phyloP scores from a whole-genome alignment of 2,113 vertebrate genomes.

The Crotalus tigris region DNA sequence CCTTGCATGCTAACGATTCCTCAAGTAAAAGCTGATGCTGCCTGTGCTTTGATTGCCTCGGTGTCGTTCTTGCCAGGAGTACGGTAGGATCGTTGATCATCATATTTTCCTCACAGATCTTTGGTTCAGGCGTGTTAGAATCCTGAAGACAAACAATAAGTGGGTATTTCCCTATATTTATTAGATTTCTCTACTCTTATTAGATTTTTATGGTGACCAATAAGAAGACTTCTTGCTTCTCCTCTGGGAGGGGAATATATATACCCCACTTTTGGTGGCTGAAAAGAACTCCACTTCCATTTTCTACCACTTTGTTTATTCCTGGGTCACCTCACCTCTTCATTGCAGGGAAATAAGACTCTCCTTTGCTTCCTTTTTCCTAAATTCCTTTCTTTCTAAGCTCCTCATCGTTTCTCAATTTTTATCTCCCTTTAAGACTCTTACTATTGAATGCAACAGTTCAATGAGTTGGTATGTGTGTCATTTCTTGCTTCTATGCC shows the following conservation, averaged over 20 bases:
- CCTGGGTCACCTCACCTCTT: background rate
- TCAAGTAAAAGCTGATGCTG: too few relatives aligned
- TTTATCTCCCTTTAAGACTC: background rate
- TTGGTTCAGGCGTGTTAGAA: background rate
- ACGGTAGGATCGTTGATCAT: background rate
- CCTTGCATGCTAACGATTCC: too few relatives aligned
- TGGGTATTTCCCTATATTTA: background rate
- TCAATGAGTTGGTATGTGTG: background rate
- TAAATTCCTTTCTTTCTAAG: background rate
- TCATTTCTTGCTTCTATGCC: background rate
- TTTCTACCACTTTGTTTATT: background rate
- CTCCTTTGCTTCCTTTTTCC: background rate
- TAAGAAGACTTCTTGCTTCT: background rate
- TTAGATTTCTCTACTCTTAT: background rate
- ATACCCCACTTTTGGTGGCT: background rate
- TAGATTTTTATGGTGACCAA: background rate
- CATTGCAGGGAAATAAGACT: background rate
- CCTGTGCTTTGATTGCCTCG: too few relatives aligned
- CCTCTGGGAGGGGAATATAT: background rate
- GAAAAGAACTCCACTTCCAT: background rate
- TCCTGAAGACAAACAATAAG: background rate
- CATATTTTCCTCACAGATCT: background rate
- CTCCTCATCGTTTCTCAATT: background rate
- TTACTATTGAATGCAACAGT: background rate
- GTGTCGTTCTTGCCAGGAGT: too few relatives aligned